Percentiles rank a stretch among this genome's conserved stretches.
Evolutionary conservation across 2,113 vertebrate species (phyloP).

Genomic region (western clawed frog (Xenopus tropicalis)): UCB_Xtro_10.0 CM004451.2:51754501-51755000

Average conservation of each 20-base stretch:
- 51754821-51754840: slow-evolving; percentile 27
- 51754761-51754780: slow-evolving; percentile 20
- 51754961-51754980: slow-evolving; percentile 75
- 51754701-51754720: background rate
- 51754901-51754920: slow-evolving; percentile 47
- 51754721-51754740: slow-evolving; percentile 25
- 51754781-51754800: slow-evolving; percentile 15
- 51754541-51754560: slow-evolving; percentile 21
- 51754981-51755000: slow-evolving; percentile 64
- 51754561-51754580: background rate
- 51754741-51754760: background rate
- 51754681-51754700: slow-evolving; percentile 24
- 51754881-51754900: slow-evolving; percentile 36
- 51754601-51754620: background rate
- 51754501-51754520: background rate
- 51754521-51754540: slow-evolving; percentile 13
- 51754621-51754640: background rate
- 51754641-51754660: slow-evolving; percentile 45
- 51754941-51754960: slow-evolving; percentile 71
- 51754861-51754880: slow-evolving; percentile 17
- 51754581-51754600: slow-evolving; percentile 1
- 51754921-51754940: slow-evolving; percentile 65
- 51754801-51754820: slow-evolving; percentile 20
- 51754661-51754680: slow-evolving; percentile 34
- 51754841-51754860: slow-evolving; percentile 27